Conservation (phyloP, 2,888 invertebrate genomes). For the Chorisops tibialis region DNA sequence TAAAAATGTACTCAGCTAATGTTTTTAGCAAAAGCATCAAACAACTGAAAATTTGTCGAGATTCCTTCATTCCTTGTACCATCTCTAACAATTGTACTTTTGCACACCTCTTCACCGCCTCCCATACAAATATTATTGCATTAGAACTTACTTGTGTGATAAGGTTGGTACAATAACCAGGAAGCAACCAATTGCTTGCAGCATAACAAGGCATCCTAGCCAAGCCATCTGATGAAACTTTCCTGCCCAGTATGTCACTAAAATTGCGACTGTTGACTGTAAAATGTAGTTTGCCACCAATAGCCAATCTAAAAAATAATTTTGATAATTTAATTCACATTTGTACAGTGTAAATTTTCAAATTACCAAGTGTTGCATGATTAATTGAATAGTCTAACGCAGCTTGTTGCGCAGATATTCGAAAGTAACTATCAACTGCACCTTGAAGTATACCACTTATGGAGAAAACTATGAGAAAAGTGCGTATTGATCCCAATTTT, state of each 20-base stretch:
- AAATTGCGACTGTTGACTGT: constrained; percentile 55
- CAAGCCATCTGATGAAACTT: constrained; percentile 59
- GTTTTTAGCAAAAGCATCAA: too few species aligned
- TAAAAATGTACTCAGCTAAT: too few species aligned
- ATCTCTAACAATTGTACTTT: too few species aligned
- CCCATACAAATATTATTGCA: too few species aligned
- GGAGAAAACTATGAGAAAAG: constrained; percentile 51
- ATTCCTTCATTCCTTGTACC: too few species aligned
- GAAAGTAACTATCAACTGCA: constrained; percentile 53
- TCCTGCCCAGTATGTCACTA: constrained; percentile 59
- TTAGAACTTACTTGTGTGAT: constrained; percentile 49
- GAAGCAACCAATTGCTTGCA: constrained; percentile 55
- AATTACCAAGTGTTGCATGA: constrained; percentile 52
- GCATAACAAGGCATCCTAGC: constrained; percentile 57
- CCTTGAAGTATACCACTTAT: constrained; percentile 52
- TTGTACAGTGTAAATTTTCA: background rate
- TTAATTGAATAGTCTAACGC: constrained; percentile 52
- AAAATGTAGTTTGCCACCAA: constrained; percentile 56
- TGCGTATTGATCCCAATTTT: constrained; percentile 53
- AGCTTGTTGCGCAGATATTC: constrained; percentile 55
- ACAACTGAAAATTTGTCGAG: too few species aligned
- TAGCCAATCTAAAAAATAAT: constrained; percentile 56
- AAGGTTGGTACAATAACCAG: constrained; percentile 58
- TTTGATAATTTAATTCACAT: background rate
- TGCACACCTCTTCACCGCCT: too few species aligned